Conservation (phyloP, 2,797 vertebrate genomes). For the Huso huso region DNA sequence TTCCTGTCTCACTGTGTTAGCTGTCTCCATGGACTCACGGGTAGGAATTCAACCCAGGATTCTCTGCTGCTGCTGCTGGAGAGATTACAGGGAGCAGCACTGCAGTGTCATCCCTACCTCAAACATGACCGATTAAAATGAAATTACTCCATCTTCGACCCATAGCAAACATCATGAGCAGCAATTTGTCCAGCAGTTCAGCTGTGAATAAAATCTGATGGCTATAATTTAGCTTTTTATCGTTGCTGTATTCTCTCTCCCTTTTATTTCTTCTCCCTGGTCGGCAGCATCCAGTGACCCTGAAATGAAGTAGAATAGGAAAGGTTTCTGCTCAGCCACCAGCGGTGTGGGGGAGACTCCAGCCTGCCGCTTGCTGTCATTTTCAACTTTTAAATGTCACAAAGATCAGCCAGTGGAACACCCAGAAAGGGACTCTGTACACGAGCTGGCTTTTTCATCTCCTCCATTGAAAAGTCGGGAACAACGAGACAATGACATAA, state of each 20-base stretch:
- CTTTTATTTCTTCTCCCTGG: constrained; percentile 5
- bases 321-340: constrained; percentile 33
- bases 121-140: constrained; percentile 85
- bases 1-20: constrained; percentile 36
- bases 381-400: background rate
- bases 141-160: constrained; percentile 79
- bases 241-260: constrained; percentile 46
- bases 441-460: no score
- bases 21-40: constrained; percentile 36
- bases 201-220: constrained; percentile 82
- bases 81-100: constrained; percentile 16
- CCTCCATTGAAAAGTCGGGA: background rate
- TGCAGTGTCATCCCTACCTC: constrained; percentile 45
- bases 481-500: background rate
- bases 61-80: constrained; percentile 2
- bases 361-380: background rate
- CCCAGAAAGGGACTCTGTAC: background rate
- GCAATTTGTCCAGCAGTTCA: constrained; percentile 84
- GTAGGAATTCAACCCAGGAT: constrained; percentile 25
- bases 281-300: constrained; percentile 41
- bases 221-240: constrained; percentile 81
- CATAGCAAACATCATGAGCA: constrained; percentile 74
- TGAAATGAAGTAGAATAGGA: constrained; percentile 53
- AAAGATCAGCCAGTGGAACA: background rate
- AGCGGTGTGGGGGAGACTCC: background rate